A percentile compares a stretch with the other conserved stretches of the same genome.
Evolutionary conservation across 92 coral and sea anemone species (phyloP).

Genomic region (Plumapathes pennacea): DNA sequence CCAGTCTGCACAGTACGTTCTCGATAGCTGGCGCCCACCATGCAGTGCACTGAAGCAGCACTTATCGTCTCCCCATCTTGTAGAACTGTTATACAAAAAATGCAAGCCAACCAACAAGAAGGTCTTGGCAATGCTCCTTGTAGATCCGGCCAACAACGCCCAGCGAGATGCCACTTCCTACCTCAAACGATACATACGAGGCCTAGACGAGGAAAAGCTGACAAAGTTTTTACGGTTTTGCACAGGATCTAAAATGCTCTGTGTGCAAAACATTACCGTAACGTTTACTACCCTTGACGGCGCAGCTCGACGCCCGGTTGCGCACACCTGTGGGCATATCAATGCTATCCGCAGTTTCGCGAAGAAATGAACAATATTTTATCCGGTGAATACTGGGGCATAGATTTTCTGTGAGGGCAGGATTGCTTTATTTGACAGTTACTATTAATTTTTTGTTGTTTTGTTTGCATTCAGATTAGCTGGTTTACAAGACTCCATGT

Average conservation of each 20-base stretch:
- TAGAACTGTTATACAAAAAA: slow-evolving; percentile 32
- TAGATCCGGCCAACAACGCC: no score
- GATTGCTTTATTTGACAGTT: no score
- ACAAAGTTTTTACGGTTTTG: slow-evolving; percentile 32
- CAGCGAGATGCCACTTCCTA: slow-evolving; percentile 34
- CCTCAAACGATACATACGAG: slow-evolving; percentile 49
- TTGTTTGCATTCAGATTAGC: no score
- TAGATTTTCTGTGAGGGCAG: slow-evolving; percentile 23
- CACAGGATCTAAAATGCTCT: slow-evolving; percentile 38
- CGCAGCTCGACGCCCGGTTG: slow-evolving; percentile 33
- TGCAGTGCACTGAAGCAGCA: slow-evolving; percentile 2
- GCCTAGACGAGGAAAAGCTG: slow-evolving; percentile 33
- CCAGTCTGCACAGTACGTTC: slow-evolving; percentile 41
- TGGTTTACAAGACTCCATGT: no score
- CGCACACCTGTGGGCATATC: slow-evolving; percentile 54
- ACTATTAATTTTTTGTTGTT: no score
- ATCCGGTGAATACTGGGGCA: slow-evolving; percentile 51
- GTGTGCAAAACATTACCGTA: slow-evolving; percentile 23
- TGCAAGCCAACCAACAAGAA: slow-evolving; percentile 43
- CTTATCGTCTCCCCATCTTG: slow-evolving; percentile 18
- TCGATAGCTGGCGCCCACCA: slow-evolving; percentile 50
- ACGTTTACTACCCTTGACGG: slow-evolving; percentile 39
- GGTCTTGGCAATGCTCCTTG: slow-evolving; percentile 30
- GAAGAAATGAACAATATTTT: slow-evolving; percentile 52
- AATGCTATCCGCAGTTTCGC: slow-evolving; percentile 40